Conservation (phyloP, 2,113 vertebrate species). For the Macroglossus sobrinus region DNA sequence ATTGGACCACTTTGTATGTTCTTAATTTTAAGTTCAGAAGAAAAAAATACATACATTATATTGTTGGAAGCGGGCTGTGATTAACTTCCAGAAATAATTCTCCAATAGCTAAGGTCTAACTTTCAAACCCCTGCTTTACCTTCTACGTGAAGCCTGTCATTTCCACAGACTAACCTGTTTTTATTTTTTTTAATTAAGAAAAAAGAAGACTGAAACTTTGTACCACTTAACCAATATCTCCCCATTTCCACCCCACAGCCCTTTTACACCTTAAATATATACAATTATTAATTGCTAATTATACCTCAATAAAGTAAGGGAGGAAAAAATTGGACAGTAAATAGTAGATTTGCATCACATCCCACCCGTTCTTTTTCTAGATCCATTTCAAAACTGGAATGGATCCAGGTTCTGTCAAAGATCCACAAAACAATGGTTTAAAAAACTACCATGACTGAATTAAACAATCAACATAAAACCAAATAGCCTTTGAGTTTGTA, state of each 20-base stretch:
- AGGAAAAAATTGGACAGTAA: not conserved
- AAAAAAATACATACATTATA: not conserved
- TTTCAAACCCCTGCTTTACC: not conserved
- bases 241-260: not conserved
- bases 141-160: not conserved
- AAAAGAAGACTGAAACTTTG: not conserved
- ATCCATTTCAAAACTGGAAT: not conserved
- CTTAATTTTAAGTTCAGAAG: constrained; percentile 9
- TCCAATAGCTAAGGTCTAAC: not conserved
- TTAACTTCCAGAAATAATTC: constrained; percentile 16
- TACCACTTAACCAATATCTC: not conserved
- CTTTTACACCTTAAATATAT: not conserved
- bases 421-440: constrained; percentile 2
- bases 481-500: constrained; percentile 47
- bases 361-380: constrained; percentile 13
- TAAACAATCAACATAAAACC: constrained; percentile 63
- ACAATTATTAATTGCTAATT: not conserved
- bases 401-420: too few species aligned
- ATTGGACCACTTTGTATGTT: not conserved
- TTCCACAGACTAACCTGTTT: not conserved
- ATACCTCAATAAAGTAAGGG: not conserved
- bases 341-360: not conserved
- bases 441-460: not conserved
- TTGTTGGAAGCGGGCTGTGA: not conserved
- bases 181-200: not conserved